phyloP scores from a whole-genome alignment of 2,113 vertebrate genomes.

The Clarias gariepinus region DNA sequence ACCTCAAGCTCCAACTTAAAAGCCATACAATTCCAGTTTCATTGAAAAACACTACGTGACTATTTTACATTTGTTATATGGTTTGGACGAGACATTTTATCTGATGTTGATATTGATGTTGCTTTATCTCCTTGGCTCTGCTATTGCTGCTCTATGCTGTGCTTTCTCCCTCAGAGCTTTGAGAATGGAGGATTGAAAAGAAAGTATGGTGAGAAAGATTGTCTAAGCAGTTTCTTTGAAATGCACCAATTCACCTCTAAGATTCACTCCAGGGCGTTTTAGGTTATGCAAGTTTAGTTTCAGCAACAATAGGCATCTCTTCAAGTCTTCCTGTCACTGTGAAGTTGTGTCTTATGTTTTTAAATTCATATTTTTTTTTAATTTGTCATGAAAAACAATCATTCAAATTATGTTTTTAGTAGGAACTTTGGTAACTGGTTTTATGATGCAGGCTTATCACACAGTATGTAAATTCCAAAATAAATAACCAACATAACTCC shows the following conservation, averaged over 20 bases:
- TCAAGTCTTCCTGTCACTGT: background rate
- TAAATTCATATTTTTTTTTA: no score
- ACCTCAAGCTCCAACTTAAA: background rate
- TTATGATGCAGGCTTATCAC: background rate
- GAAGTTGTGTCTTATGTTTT: background rate
- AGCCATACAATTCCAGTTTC: conserved; percentile 48
- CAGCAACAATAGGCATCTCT: background rate
- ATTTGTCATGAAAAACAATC: background rate
- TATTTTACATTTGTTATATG: conserved; percentile 62
- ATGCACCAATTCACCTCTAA: conserved; percentile 4
- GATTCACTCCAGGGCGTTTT: background rate
- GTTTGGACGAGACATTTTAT: conserved; percentile 76
- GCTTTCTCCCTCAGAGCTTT: conserved; percentile 63
- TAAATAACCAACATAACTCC: background rate
- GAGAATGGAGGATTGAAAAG: conserved; percentile 14
- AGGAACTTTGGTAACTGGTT: background rate
- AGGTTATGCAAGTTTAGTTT: background rate
- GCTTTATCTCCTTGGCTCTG: conserved; percentile 64
- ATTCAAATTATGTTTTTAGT: background rate
- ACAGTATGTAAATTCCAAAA: conserved; percentile 1
- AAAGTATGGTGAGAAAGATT: background rate
- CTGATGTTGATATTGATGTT: conserved; percentile 78
- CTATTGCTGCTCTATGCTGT: conserved; percentile 63
- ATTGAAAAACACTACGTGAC: conserved; percentile 49
- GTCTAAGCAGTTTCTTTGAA: background rate